Conservation (phyloP, 2,888 invertebrate genomes). For the Merodon equestris region DNA sequence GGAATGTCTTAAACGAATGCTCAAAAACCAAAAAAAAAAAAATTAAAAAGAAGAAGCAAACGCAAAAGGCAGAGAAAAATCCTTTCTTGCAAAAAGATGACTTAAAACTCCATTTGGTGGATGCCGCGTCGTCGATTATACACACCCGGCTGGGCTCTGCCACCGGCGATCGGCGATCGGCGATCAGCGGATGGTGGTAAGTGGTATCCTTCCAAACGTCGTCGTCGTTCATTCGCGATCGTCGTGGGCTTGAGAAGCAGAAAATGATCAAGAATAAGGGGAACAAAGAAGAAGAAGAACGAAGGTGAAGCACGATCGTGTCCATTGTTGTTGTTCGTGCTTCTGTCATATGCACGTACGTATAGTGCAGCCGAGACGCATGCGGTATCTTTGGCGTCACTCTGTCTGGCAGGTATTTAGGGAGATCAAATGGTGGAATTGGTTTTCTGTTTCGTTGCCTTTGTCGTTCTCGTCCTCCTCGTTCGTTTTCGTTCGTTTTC, state of each 20-base stretch:
- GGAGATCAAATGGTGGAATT: conserved; percentile 59
- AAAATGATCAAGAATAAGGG: conserved; percentile 12
- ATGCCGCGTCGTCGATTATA: conserved; percentile 57
- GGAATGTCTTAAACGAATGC: conserved; percentile 35
- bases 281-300: conserved; percentile 36
- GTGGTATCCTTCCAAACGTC: conserved; percentile 26
- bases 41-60: conserved; percentile 22
- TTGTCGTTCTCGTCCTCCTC: conserved; percentile 23
- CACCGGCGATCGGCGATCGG: no score
- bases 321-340: no score
- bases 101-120: conserved; percentile 64
- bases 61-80: conserved; percentile 5
- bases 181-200: no score
- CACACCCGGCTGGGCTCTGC: conserved; percentile 14
- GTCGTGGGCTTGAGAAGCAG: no score
- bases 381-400: conserved; percentile 68
- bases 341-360: not conserved
- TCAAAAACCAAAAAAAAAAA: conserved; percentile 33
- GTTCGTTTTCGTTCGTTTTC: conserved; percentile 14
- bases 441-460: conserved; percentile 37
- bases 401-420: conserved; percentile 68
- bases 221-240: conserved; percentile 56
- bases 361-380: conserved; percentile 31
- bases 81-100: conserved; percentile 56
- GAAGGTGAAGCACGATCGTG: not conserved